Conservation (phyloP, 2,113 vertebrate species). For the Eidolon helvum region DNA sequence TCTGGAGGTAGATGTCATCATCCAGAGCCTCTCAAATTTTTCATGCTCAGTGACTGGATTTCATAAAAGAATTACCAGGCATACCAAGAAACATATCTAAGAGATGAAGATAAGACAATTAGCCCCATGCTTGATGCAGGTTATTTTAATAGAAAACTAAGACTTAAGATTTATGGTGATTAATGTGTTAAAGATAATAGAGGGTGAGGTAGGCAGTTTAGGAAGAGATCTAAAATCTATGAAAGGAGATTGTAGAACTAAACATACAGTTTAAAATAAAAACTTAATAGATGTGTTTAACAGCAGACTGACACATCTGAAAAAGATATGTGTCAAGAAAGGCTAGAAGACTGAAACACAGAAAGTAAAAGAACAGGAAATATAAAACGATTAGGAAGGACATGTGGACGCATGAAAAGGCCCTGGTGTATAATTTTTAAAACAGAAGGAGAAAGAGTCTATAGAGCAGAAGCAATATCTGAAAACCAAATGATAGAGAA, state of each 20-base stretch:
- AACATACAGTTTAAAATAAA: conserved; percentile 9
- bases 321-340: not conserved
- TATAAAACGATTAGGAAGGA: not conserved
- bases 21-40: not conserved
- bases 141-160: not conserved
- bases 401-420: not conserved
- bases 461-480: not conserved
- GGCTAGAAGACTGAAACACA: not conserved
- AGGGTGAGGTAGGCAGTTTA: not conserved
- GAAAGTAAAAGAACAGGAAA: not conserved
- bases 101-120: not conserved
- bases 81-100: not conserved
- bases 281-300: not conserved
- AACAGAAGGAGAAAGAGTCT: not conserved
- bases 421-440: not conserved
- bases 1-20: not conserved
- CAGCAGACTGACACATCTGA: not conserved
- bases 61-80: not conserved
- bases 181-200: not conserved
- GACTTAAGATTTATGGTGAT: not conserved
- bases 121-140: not conserved
- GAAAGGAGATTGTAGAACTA: not conserved
- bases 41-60: not conserved
- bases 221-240: not conserved
- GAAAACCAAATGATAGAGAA: not conserved